Conservation (phyloP, 2,888 invertebrate genomes). For the Pantelozetes paolii region DNA sequence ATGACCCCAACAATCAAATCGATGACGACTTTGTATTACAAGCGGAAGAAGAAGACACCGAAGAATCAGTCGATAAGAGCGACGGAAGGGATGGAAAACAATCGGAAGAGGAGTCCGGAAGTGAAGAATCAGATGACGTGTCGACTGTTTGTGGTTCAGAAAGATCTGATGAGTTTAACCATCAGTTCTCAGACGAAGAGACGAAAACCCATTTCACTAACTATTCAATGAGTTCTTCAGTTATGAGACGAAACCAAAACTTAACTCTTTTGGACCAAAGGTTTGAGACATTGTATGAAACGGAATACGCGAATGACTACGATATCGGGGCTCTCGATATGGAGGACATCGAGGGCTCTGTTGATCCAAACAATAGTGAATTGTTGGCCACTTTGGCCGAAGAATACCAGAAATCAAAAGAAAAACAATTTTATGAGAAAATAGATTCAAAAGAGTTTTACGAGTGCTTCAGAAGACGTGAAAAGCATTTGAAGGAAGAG, state of each 20-base stretch:
- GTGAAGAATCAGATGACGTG: slow-evolving; percentile 39
- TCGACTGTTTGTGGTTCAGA: slow-evolving; percentile 27
- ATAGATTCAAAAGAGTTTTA: slow-evolving; percentile 16
- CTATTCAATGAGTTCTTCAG: slow-evolving; percentile 89
- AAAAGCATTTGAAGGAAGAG: slow-evolving; percentile 19
- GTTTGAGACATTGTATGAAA: slow-evolving; percentile 70
- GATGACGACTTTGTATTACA: slow-evolving; percentile 87
- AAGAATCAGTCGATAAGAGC: slow-evolving; percentile 43
- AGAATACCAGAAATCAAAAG: slow-evolving; percentile 64
- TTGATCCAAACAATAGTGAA: slow-evolving; percentile 63
- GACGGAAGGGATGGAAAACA: slow-evolving; percentile 52
- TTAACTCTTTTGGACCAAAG: slow-evolving; percentile 74
- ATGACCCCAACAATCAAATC: slow-evolving; percentile 73
- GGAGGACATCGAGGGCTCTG: slow-evolving; percentile 79
- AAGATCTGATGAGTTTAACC: slow-evolving; percentile 32
- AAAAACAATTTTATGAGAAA: slow-evolving; percentile 51
- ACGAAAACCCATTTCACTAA: slow-evolving; percentile 83
- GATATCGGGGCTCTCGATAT: slow-evolving; percentile 84
- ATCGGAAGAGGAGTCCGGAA: slow-evolving; percentile 25
- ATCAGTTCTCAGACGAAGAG: slow-evolving; percentile 61
- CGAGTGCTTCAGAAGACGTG: slow-evolving; percentile 22
- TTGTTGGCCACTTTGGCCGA: slow-evolving; percentile 67
- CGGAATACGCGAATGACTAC: slow-evolving; percentile 72
- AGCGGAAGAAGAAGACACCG: slow-evolving; percentile 56
- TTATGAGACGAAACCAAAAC: slow-evolving; percentile 77